phyloP scores from a whole-genome alignment of 2,888 invertebrate species.

The Agrochola lota region DNA sequence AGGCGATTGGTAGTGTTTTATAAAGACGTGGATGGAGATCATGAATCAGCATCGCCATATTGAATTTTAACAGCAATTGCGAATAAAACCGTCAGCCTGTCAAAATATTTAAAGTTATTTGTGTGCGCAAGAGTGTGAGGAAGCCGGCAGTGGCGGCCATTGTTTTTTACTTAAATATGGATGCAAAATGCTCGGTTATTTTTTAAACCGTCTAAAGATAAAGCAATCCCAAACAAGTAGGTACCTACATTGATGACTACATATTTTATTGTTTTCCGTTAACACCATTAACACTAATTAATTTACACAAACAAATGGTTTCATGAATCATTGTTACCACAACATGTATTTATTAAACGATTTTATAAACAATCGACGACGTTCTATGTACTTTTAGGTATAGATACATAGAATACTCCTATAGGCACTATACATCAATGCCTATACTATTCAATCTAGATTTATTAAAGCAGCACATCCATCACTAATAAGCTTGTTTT shows the following conservation, averaged over 20 bases:
- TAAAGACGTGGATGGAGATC: conserved; percentile 16
- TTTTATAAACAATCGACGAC: neutral
- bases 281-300: neutral
- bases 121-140: conserved; percentile 51
- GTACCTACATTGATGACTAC: neutral
- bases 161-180: conserved; percentile 45
- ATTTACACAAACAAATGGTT: conserved; percentile 23
- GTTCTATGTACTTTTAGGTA: neutral
- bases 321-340: conserved; percentile 9
- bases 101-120: conserved; percentile 77
- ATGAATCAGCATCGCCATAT: conserved; percentile 73
- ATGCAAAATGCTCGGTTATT: neutral
- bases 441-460: no score
- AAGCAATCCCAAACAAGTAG: neutral
- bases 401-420: neutral
- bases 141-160: conserved; percentile 58
- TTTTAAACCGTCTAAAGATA: neutral
- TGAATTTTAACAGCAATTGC: conserved; percentile 73
- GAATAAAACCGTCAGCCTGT: conserved; percentile 76
- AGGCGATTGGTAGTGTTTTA: neutral
- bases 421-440: no score
- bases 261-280: neutral
- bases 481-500: no score
- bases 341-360: neutral
- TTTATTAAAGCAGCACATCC: neutral